phyloP scores from a whole-genome alignment of 2,113 vertebrate genomes.

The Gnathochromis pfefferi region DNA sequence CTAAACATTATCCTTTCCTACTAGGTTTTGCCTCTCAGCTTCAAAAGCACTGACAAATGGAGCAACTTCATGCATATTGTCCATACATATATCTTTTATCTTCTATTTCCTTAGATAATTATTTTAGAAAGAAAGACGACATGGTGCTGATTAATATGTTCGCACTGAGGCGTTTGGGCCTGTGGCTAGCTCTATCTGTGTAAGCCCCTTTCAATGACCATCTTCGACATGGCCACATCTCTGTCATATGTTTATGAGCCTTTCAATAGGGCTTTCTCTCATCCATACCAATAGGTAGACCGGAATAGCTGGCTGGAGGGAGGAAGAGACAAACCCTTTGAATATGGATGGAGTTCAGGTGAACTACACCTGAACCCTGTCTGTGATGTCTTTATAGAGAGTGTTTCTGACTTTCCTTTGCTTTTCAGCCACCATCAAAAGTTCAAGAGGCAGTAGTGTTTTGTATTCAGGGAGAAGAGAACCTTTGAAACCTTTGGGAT shows the following conservation, averaged over 20 bases:
- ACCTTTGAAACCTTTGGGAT: slow-evolving; percentile 75
- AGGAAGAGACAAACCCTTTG: slow-evolving; percentile 39
- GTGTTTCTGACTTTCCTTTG: slow-evolving; percentile 66
- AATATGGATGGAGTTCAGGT: slow-evolving; percentile 67
- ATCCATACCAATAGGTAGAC: slow-evolving; percentile 20
- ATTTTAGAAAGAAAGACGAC: slow-evolving; percentile 13
- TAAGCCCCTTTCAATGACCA: neutral
- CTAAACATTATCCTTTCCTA: slow-evolving; percentile 28
- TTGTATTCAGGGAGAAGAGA: slow-evolving; percentile 72
- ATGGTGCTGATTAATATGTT: slow-evolving; percentile 25
- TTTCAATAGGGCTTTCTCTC: slow-evolving; percentile 14
- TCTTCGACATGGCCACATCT: neutral
- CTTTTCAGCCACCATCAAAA: slow-evolving; percentile 75
- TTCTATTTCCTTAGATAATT: slow-evolving; percentile 14
- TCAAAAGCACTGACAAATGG: slow-evolving; percentile 3
- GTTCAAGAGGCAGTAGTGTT: slow-evolving; percentile 72
- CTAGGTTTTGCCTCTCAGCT: slow-evolving; percentile 12
- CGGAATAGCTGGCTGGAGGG: slow-evolving; percentile 36
- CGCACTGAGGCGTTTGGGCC: neutral
- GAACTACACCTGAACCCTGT: slow-evolving; percentile 75
- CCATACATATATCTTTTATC: slow-evolving; percentile 24
- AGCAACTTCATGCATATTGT: neutral
- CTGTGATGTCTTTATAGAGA: slow-evolving; percentile 74
- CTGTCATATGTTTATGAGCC: slow-evolving; percentile 35
- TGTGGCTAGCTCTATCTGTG: neutral